Evolutionary conservation across 2,113 vertebrate species (phyloP).

Genomic region (Spheniscus mendiculus): DNA sequence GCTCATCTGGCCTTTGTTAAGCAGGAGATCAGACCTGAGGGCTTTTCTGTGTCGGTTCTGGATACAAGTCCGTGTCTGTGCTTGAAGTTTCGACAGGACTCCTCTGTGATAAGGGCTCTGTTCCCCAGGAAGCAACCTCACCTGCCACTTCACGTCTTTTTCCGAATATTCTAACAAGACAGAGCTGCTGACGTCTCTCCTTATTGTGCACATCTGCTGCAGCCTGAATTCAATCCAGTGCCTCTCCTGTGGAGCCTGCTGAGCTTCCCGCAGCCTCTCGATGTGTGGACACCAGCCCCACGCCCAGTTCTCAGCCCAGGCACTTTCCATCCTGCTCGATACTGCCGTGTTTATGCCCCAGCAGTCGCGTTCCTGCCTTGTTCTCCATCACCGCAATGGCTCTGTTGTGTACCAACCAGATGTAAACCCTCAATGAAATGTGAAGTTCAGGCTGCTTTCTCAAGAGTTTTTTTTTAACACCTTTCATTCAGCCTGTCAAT

Average conservation of each 20-base stretch:
- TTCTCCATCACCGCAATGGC: neutral
- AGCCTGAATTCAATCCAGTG: neutral
- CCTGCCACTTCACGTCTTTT: neutral
- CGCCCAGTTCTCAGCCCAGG: fast-evolving
- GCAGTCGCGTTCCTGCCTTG: neutral
- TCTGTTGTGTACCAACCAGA: neutral
- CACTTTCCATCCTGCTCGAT: fast-evolving
- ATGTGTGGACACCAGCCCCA: fast-evolving
- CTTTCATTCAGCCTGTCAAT: neutral
- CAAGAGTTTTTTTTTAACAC: neutral
- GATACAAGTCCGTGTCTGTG: neutral
- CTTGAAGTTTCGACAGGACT: neutral
- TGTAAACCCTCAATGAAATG: neutral
- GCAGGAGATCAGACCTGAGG: conserved; percentile 48
- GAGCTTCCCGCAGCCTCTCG: neutral
- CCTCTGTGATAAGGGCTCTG: neutral
- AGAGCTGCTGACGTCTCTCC: neutral
- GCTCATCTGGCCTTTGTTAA: conserved; percentile 16
- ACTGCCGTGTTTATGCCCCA: neutral
- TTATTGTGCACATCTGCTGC: neutral
- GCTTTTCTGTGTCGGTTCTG: neutral
- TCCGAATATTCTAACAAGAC: neutral
- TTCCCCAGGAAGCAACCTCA: neutral
- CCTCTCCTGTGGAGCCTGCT: neutral
- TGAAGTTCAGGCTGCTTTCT: neutral